Evolutionary conservation across 2,113 vertebrate species (phyloP).

Genomic region (Gobiocypris rarus): DNA sequence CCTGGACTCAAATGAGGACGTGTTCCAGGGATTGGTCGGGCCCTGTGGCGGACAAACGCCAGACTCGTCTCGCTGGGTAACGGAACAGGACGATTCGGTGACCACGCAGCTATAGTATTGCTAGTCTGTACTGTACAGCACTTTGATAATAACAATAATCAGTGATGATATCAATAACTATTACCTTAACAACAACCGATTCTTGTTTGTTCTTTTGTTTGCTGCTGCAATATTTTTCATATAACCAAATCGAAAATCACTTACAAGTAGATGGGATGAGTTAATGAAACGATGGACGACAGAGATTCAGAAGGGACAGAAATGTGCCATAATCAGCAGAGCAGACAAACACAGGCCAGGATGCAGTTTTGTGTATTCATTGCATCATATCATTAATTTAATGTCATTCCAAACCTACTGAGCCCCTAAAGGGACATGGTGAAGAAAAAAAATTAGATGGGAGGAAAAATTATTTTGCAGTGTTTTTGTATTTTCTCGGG

Average conservation of each 20-base stretch:
- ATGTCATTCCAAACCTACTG: background rate
- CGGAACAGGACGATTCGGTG: slow-evolving; percentile 89
- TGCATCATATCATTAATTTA: background rate
- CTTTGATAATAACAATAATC: slow-evolving; percentile 48
- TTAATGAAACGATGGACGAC: background rate
- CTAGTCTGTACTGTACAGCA: slow-evolving; percentile 48
- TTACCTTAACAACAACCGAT: slow-evolving; percentile 33
- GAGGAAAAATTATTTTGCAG: too few species aligned
- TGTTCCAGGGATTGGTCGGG: slow-evolving; percentile 92
- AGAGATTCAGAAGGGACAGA: slow-evolving; percentile 5
- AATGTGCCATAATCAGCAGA: slow-evolving; percentile 5
- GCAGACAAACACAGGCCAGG: background rate
- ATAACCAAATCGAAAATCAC: slow-evolving; percentile 29
- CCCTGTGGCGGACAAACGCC: slow-evolving; percentile 82
- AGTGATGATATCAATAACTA: slow-evolving; percentile 45
- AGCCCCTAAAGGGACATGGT: too few species aligned
- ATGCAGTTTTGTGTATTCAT: slow-evolving; percentile 5
- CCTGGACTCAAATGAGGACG: slow-evolving; percentile 91
- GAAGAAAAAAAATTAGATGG: too few species aligned
- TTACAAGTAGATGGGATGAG: background rate
- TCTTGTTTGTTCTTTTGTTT: slow-evolving; percentile 40
- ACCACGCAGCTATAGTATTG: slow-evolving; percentile 90
- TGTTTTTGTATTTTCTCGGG: too few species aligned
- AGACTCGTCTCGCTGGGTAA: slow-evolving; percentile 86
- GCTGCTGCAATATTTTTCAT: slow-evolving; percentile 45